Base-by-base conservation (phyloP, 53 echinoderm and acorn worm genomes). In the Stichopus horrens region DNA sequence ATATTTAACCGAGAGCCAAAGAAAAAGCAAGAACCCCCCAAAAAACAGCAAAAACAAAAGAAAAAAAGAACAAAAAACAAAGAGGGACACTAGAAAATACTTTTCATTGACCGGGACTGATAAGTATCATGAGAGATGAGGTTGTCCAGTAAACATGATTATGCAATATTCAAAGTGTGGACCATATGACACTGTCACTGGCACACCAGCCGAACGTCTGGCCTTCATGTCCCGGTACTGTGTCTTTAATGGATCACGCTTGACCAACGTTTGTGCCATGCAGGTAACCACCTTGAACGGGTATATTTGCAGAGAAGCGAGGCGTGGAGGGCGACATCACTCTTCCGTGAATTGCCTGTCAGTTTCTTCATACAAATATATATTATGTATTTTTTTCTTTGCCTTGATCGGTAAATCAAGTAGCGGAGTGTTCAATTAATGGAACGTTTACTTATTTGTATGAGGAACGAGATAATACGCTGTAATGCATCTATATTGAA, bases 311-410 rank as follows among this genome's bases (percentile, higher is more conserved):
- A 56, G 58, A 81, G 81, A 54, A 91, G 88, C 88, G 91, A 87
- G 74, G 88, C 37, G 83, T 91, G 88, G 88, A 87, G 88, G 88
- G 20, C 83, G 88, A 88, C 74, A 91, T 82, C 73, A 75, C 71
- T 90, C 80, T 68, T 77, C 82, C 82, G 20, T 88, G 81, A 7
- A 87, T 75, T 59, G 87, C 68, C 87, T 91, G 78, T 82, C 60
- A 60, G 37, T 79, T 82, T 91, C 88, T 79, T 74, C 81, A 91
- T 37, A 37, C 37, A 37, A 37, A 37, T 71, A 71, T 71, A 71
- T 71, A 7, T 37, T 37, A 37, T 37, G 37, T 37, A 1, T 37
- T 37, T 37, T 71, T 71, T n/a, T 71, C 16, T n/a, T 71, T 37
- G 37, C 37, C 37, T 74, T 74, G 88, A 81, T 58, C 76, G 71